A percentile compares a stretch with the other conserved stretches of the same genome.
These are phyloP conservation scores for Sceliomorpha sp. DNA, from an alignment of 2,888 invertebrate genomes.

Conservation along the genomic window DNA sequence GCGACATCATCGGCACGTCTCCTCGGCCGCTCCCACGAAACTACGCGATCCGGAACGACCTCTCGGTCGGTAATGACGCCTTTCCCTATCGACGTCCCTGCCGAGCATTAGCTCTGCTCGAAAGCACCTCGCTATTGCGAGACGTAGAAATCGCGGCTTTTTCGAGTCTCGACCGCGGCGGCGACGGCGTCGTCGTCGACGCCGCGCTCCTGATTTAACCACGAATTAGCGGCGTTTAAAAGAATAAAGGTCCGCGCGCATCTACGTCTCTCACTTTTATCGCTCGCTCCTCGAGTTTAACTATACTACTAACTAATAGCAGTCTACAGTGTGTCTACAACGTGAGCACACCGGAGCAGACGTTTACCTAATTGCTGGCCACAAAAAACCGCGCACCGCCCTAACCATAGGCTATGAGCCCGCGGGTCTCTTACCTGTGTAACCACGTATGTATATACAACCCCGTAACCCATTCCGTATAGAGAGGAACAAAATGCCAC, in stretches of 20 bases:
- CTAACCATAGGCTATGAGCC: slow-evolving; percentile 79
- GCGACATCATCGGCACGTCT: slow-evolving; percentile 57
- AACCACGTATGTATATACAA: slow-evolving; percentile 51
- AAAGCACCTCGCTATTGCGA: too few relatives aligned
- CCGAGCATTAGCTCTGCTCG: too few relatives aligned
- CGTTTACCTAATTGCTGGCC: slow-evolving; percentile 81
- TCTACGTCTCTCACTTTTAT: slow-evolving; percentile 51
- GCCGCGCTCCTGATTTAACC: slow-evolving; percentile 65
- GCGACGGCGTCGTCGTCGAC: slow-evolving; percentile 42
- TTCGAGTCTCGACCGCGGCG: slow-evolving; percentile 1
- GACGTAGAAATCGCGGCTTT: not conserved
- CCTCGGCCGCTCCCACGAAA: slow-evolving; percentile 51
- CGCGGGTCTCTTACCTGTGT: slow-evolving; percentile 68
- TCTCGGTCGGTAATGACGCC: slow-evolving; percentile 63
- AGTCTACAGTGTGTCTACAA: slow-evolving; percentile 74
- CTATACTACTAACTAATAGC: slow-evolving; percentile 79
- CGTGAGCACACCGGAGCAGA: slow-evolving; percentile 72
- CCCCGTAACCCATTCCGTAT: slow-evolving; percentile 19
- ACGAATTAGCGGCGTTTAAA: slow-evolving; percentile 74
- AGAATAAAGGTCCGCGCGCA: slow-evolving; percentile 59
- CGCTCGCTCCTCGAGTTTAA: slow-evolving; percentile 67
- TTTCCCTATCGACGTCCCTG: slow-evolving; percentile 23
- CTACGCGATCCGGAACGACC: slow-evolving; percentile 46
- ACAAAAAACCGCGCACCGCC: slow-evolving; percentile 79
- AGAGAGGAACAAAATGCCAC: slow-evolving; percentile 44